These are phyloP conservation scores for Nomada fabriciana DNA, from an alignment of 2,888 invertebrate species.

Conservation along the genomic window DNA sequence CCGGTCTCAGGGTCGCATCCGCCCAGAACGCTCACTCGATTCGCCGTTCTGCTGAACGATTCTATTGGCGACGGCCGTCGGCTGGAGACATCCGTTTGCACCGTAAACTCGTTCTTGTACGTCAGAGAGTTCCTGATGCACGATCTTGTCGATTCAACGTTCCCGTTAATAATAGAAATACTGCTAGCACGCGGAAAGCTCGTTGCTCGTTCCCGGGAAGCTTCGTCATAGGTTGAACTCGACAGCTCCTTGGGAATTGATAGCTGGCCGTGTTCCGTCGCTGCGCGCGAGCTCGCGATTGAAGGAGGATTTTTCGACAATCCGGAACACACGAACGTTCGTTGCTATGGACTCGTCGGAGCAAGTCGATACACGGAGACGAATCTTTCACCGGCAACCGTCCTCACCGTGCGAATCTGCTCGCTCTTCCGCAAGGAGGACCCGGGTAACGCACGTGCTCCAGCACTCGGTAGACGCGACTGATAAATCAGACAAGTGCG, in stretches of 20 bases:
- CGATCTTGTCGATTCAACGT: not conserved
- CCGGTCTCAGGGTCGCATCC: slow-evolving; percentile 52
- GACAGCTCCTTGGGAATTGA: not conserved
- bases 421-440: not conserved
- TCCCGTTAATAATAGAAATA: not conserved
- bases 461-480: slow-evolving; percentile 32
- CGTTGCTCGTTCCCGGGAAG: not conserved
- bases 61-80: slow-evolving; percentile 59
- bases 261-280: slow-evolving; percentile 30
- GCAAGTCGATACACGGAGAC: not conserved
- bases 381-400: not conserved
- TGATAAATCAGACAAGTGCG: slow-evolving; percentile 69
- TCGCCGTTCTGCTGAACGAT: not conserved
- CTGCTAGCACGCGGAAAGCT: not conserved
- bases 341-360: not conserved
- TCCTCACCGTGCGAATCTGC: not conserved
- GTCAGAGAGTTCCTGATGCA: not conserved
- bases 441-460: slow-evolving; percentile 24
- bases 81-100: slow-evolving; percentile 15
- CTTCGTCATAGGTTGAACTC: slow-evolving; percentile 41
- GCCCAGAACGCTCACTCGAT: not conserved
- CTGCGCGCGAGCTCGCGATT: slow-evolving; percentile 7
- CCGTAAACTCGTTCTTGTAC: not conserved
- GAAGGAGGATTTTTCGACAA: not conserved
- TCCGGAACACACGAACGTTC: not conserved